Percentiles rank a stretch among this genome's conserved stretches.
Evolutionary conservation across 2,113 vertebrate genomes (phyloP).

Genomic region (Columba janthina): DNA sequence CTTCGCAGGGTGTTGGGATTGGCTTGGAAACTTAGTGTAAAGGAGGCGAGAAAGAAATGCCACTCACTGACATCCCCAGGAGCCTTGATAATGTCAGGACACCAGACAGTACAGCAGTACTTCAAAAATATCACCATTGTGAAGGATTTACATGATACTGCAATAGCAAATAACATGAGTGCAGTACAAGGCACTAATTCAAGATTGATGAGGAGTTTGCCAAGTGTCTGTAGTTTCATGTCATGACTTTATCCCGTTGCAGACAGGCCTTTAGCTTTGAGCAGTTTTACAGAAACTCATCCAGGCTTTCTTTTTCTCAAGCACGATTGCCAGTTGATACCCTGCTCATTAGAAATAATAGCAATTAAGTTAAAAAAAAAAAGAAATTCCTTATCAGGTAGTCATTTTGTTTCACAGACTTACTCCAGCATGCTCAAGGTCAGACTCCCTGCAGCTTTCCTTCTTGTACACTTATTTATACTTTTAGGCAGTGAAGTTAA

Average conservation of each 20-base stretch:
- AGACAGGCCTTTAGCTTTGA: background rate
- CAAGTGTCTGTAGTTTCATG: background rate
- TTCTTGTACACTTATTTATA: background rate
- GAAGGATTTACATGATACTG: background rate
- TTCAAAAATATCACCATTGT: background rate
- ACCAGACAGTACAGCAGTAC: background rate
- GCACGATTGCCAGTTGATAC: background rate
- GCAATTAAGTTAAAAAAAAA: background rate
- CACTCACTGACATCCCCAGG: background rate
- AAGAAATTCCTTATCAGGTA: background rate
- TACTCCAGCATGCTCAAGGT: background rate
- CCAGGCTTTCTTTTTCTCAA: background rate
- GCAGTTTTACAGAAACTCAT: background rate
- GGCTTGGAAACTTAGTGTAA: background rate
- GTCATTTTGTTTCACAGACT: background rate
- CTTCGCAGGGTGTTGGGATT: background rate
- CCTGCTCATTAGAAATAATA: background rate
- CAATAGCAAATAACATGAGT: background rate
- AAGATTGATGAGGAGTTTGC: background rate
- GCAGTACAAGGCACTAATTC: background rate
- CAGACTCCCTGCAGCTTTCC: background rate
- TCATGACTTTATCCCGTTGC: background rate
- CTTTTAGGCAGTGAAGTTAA: background rate
- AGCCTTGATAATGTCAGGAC: constrained; percentile 7
- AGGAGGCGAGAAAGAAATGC: background rate